Percentiles rank a stretch among this genome's conserved stretches.
Evolutionary conservation across 2,797 vertebrate genomes (phyloP).

Genomic region (Sitta carolinensis): DNA sequence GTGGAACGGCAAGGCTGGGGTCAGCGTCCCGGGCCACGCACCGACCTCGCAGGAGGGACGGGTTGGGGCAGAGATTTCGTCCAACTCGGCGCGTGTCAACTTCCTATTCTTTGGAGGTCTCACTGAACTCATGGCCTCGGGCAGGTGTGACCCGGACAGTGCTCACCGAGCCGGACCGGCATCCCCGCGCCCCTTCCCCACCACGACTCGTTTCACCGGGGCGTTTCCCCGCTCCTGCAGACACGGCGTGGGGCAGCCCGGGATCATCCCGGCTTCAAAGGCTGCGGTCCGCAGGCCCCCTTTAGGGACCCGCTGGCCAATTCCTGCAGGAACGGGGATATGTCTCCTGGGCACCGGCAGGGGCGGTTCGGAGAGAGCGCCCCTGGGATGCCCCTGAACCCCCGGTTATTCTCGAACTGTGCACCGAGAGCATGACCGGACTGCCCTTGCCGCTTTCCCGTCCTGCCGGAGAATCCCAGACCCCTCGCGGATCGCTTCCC

Average conservation of each 20-base stretch:
- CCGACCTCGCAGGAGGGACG: too few relatives aligned
- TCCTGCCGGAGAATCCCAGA: too few relatives aligned
- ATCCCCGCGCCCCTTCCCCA: neutral
- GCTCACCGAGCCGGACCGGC: too few relatives aligned
- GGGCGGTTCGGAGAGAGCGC: neutral
- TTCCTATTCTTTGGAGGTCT: neutral
- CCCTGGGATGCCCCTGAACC: too few relatives aligned
- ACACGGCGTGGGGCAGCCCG: neutral
- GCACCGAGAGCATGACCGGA: neutral
- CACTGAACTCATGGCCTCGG: neutral
- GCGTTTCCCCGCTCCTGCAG: neutral
- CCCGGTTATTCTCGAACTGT: neutral
- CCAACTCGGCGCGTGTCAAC: too few relatives aligned
- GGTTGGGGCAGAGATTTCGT: neutral
- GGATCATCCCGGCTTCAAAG: neutral
- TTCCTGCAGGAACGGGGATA: too few relatives aligned
- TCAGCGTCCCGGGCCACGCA: neutral
- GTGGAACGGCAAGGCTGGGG: neutral
- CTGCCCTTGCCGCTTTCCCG: too few relatives aligned
- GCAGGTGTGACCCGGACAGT: neutral
- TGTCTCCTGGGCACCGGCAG: neutral
- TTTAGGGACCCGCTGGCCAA: neutral
- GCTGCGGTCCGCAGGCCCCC: too few relatives aligned
- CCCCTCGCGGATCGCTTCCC: fast-evolving
- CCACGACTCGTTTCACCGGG: neutral